These are phyloP conservation scores for Chaunax sp. DNA, from an alignment of 2,797 vertebrate genomes.

Conservation along the genomic window DNA sequence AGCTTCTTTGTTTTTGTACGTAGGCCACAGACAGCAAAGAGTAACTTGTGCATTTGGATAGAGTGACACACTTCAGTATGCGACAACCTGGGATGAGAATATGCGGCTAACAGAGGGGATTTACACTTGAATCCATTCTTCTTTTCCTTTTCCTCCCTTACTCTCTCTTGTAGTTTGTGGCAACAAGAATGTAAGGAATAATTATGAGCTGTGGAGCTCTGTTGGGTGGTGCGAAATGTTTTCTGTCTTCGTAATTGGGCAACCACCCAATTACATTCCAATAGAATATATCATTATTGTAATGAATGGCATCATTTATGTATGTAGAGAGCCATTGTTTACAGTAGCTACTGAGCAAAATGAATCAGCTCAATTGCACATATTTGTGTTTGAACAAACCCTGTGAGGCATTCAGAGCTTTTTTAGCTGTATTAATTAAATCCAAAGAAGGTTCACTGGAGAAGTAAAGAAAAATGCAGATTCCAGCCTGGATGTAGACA, in stretches of 20 bases:
- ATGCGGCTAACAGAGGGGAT: no score
- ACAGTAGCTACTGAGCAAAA: not conserved
- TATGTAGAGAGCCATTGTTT: not conserved
- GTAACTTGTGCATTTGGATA: no score
- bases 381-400: not conserved
- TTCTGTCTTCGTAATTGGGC: conserved; percentile 31
- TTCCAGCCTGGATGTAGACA: not conserved
- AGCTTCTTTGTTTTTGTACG: no score
- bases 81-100: no score
- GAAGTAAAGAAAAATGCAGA: not conserved
- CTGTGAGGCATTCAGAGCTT: not conserved
- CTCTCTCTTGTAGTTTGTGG: conserved; percentile 33
- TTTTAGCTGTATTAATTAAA: not conserved
- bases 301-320: conserved; percentile 9
- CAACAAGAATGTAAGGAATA: conserved; percentile 49
- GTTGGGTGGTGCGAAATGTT: conserved; percentile 56
- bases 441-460: not conserved
- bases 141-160: not conserved
- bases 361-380: not conserved
- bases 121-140: no score
- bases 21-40: no score
- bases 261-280: conserved; percentile 1
- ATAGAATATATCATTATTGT: conserved; percentile 19
- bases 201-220: conserved; percentile 55
- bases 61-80: no score